Conservation (phyloP, 2,888 invertebrate genomes). For the Epirrhoe tristata region DNA sequence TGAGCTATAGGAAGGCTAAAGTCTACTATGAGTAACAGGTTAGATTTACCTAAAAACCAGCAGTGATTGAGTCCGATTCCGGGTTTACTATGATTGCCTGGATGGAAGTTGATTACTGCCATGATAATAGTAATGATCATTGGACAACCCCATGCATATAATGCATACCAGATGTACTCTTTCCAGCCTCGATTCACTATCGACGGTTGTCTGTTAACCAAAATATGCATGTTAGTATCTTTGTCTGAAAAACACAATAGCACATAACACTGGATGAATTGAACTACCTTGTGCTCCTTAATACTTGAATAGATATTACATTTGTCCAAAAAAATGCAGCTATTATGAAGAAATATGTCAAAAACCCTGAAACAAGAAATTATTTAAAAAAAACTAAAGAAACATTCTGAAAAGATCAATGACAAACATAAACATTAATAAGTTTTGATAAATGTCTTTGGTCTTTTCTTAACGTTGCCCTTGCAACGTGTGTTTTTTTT, state of each 20-base stretch:
- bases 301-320: conserved; percentile 88
- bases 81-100: conserved; percentile 82
- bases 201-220: conserved; percentile 59
- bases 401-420: conserved; percentile 20
- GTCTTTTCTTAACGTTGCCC: too few relatives aligned
- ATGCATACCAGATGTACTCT: conserved; percentile 81
- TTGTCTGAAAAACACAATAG: conserved; percentile 44
- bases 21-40: too few relatives aligned
- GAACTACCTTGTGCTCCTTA: conserved; percentile 86
- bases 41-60: conserved; percentile 87
- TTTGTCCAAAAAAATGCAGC: conserved; percentile 89
- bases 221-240: neutral
- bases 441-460: too few relatives aligned
- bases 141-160: conserved; percentile 86
- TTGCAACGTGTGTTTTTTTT: too few relatives aligned
- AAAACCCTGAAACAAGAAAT: conserved; percentile 73
- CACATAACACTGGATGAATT: neutral
- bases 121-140: conserved; percentile 78
- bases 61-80: conserved; percentile 86
- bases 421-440: too few relatives aligned
- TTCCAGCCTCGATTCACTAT: conserved; percentile 83
- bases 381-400: neutral
- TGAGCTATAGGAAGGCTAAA: neutral
- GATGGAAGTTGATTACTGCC: conserved; percentile 80
- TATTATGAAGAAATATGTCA: conserved; percentile 85